These are phyloP conservation scores for Ameiurus melas DNA, from an alignment of 2,113 vertebrate genomes.

Conservation along the genomic window DNA sequence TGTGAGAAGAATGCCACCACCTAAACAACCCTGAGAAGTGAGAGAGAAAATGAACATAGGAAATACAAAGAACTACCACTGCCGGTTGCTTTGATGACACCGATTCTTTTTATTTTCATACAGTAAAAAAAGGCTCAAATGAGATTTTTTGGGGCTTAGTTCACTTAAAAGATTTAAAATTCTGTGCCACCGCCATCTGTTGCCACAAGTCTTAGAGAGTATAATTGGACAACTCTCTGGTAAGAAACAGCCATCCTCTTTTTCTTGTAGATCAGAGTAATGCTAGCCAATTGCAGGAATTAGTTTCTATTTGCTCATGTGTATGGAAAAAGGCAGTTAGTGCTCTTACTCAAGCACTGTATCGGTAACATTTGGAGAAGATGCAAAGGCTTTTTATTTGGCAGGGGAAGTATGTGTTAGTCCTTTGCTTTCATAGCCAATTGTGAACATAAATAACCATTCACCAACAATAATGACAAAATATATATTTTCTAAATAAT, in stretches of 20 bases:
- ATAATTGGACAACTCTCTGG: background rate
- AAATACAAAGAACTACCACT: background rate
- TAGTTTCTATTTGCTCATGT: background rate
- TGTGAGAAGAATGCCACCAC: conserved; percentile 3
- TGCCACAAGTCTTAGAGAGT: background rate
- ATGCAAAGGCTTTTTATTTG: background rate
- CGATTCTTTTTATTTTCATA: conserved; percentile 1
- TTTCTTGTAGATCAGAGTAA: background rate
- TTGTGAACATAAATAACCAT: background rate
- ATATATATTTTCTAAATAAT: background rate
- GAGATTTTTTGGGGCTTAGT: background rate
- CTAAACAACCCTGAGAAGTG: conserved; percentile 14
- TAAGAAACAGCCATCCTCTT: background rate
- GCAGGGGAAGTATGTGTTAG: background rate
- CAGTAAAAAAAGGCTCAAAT: background rate
- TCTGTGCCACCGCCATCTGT: conserved; percentile 7
- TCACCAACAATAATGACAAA: background rate
- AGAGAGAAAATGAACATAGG: conserved; percentile 20
- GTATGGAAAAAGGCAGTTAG: background rate
- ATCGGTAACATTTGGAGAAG: background rate
- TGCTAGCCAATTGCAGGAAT: background rate
- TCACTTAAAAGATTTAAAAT: conserved; percentile 1
- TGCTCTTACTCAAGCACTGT: background rate
- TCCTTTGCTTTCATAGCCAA: background rate
- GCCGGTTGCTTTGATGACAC: background rate